phyloP scores from a whole-genome alignment of 2,888 invertebrate genomes.

The Dioctria linearis region DNA sequence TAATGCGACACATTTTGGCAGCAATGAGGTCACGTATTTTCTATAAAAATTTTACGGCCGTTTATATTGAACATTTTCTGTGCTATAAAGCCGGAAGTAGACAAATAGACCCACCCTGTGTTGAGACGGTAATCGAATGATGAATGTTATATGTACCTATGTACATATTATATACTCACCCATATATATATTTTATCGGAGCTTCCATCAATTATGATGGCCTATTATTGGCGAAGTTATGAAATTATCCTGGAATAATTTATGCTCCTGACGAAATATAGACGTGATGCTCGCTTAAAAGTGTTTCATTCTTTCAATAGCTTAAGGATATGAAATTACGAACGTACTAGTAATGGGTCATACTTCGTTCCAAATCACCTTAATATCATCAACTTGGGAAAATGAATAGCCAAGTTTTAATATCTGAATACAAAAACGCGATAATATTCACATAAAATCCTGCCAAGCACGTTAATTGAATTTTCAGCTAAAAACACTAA shows the following conservation, averaged over 20 bases:
- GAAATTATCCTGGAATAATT: constrained; percentile 41
- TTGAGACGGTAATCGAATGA: neutral
- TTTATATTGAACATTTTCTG: constrained; percentile 49
- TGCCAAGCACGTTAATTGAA: too few species aligned
- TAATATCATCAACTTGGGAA: too few species aligned
- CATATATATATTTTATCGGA: too few species aligned
- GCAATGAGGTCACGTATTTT: constrained; percentile 51
- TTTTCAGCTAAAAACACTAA: too few species aligned
- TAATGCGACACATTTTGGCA: constrained; percentile 50
- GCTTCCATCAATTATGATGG: constrained; percentile 8
- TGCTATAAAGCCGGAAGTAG: constrained; percentile 46
- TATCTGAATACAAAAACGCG: too few species aligned
- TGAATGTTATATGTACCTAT: neutral
- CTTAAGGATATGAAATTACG: neutral
- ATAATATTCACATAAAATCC: too few species aligned
- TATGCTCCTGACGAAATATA: neutral
- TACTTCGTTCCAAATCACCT: too few species aligned
- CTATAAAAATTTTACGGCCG: constrained; percentile 51
- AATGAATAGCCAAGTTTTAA: too few species aligned
- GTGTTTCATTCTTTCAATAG: neutral
- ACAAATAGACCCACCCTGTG: constrained; percentile 27
- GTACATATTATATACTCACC: neutral
- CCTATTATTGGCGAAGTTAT: constrained; percentile 40
- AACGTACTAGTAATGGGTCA: neutral
- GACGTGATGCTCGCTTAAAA: neutral